Evolutionary conservation across 2,888 invertebrate species (phyloP).

Genomic region (Athalia circularis): DNA sequence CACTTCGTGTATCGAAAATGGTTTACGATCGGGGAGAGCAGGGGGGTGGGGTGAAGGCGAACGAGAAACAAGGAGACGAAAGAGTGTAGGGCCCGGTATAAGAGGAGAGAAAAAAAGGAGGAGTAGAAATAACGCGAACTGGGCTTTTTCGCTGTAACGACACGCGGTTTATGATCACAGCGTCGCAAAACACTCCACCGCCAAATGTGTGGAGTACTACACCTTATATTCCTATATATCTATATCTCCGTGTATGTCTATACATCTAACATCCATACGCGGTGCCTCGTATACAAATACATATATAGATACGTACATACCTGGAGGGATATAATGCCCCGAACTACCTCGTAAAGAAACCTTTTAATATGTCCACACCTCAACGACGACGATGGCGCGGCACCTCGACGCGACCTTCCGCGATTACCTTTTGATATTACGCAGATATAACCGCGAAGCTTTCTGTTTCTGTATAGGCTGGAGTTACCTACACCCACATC

Average conservation of each 20-base stretch:
- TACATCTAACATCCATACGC: background rate
- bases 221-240: background rate
- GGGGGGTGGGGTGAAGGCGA: background rate
- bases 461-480: background rate
- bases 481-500: background rate
- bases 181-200: slow-evolving; percentile 57
- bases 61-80: slow-evolving; percentile 37
- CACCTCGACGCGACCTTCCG: slow-evolving; percentile 1
- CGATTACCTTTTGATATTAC: slow-evolving; percentile 38
- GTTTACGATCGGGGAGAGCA: slow-evolving; percentile 31
- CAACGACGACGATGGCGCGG: background rate
- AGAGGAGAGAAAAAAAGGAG: background rate
- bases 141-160: slow-evolving; percentile 56
- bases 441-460: slow-evolving; percentile 43
- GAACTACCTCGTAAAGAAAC: slow-evolving; percentile 69
- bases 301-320: too few relatives aligned
- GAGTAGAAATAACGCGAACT: slow-evolving; percentile 51
- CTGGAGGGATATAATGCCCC: slow-evolving; percentile 58
- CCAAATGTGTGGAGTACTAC: slow-evolving; percentile 30
- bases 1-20: slow-evolving; percentile 43
- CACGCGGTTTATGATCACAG: slow-evolving; percentile 63
- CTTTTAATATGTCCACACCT: slow-evolving; percentile 64
- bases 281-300: background rate
- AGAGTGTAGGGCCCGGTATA: slow-evolving; percentile 5
- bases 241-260: slow-evolving; percentile 8